Evolutionary conservation across 2,797 vertebrate species (phyloP).

Genomic region (Champsocephalus gunnari): DNA sequence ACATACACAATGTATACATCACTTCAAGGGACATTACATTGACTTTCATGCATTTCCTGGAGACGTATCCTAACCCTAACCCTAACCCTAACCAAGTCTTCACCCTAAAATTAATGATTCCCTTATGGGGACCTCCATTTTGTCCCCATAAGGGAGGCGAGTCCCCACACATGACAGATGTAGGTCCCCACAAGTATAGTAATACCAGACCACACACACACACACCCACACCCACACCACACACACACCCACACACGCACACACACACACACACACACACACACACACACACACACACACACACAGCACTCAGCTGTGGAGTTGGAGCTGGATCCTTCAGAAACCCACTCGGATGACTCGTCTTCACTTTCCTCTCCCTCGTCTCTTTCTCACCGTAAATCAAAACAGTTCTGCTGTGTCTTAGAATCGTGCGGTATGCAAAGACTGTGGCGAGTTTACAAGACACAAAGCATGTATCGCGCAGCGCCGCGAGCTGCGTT

Average conservation of each 20-base stretch:
- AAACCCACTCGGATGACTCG: slow-evolving; percentile 40
- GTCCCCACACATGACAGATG: too few relatives aligned
- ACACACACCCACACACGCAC: slow-evolving; percentile 51
- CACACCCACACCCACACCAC: not conserved
- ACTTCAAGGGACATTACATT: too few relatives aligned
- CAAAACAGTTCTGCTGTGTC: slow-evolving; percentile 59
- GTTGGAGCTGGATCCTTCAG: slow-evolving; percentile 6
- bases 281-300: slow-evolving; percentile 36
- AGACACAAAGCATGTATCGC: slow-evolving; percentile 50
- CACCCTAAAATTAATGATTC: too few relatives aligned
- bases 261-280: slow-evolving; percentile 45
- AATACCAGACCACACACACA: too few relatives aligned
- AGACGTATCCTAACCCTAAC: too few relatives aligned
- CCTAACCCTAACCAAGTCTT: too few relatives aligned
- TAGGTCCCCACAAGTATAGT: too few relatives aligned
- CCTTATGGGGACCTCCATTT: too few relatives aligned
- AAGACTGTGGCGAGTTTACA: slow-evolving; percentile 55
- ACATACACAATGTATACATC: too few relatives aligned
- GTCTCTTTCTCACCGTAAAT: slow-evolving; percentile 51
- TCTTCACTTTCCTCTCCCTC: slow-evolving; percentile 27
- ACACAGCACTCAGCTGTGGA: slow-evolving; percentile 28
- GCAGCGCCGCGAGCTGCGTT: slow-evolving; percentile 32
- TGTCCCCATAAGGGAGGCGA: too few relatives aligned
- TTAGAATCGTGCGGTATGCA: slow-evolving; percentile 25
- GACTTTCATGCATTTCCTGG: too few relatives aligned